phyloP scores from a whole-genome alignment of 1,140 invertebrate genomes.

The Archegozetes longisetosus region DNA sequence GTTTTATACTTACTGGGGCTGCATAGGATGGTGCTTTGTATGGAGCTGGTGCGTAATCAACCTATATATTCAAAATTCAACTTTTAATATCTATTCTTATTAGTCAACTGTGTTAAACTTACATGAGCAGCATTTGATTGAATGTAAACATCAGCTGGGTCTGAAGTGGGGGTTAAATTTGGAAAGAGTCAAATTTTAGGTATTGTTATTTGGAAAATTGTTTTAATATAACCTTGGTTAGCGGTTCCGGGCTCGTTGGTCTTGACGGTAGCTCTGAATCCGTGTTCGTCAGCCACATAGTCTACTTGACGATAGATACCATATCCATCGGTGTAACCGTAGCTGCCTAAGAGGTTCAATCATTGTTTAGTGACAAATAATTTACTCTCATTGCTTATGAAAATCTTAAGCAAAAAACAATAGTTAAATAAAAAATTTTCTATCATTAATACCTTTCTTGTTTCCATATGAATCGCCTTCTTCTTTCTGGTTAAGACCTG shows the following conservation, averaged over 20 bases:
- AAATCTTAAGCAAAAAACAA: background rate
- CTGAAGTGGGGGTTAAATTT: background rate
- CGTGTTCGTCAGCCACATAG: conserved; percentile 17
- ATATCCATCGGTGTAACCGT: conserved; percentile 17
- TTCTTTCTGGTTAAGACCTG: conserved; percentile 4
- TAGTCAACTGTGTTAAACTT: background rate
- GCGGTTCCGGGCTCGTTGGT: conserved; percentile 19
- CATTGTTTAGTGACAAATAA: background rate
- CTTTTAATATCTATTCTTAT: background rate
- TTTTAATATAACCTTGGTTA: conserved; percentile 14
- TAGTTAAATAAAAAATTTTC: background rate
- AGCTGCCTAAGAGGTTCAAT: conserved; percentile 1
- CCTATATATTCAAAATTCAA: background rate
- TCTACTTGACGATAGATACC: conserved; percentile 18
- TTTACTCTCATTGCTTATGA: background rate
- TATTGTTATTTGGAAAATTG: background rate
- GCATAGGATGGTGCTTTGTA: conserved; percentile 3
- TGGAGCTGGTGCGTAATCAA: background rate
- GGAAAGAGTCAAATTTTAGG: background rate
- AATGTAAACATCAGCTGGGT: conserved; percentile 18
- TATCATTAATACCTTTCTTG: conserved; percentile 5
- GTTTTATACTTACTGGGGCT: conserved; percentile 5
- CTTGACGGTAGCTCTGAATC: conserved; percentile 16
- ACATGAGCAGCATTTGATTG: conserved; percentile 6
- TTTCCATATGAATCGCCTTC: conserved; percentile 7